Conservation (phyloP, 30 jellyfish, hydroid and myxozoan species). For the Aurelia coerulea region DNA sequence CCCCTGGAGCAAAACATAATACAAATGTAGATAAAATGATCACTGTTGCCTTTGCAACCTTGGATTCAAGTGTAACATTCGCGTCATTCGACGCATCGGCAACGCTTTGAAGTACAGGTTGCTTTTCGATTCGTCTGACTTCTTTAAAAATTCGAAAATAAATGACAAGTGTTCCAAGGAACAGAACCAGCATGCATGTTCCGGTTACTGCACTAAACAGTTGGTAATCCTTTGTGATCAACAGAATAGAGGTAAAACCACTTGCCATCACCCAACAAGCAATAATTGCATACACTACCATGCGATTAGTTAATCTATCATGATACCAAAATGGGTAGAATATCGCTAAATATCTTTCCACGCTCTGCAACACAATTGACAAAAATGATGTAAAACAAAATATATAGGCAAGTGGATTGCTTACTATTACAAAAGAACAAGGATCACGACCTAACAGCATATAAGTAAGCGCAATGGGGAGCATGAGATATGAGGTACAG, state of each 20-base stretch:
- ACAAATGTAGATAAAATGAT: neutral
- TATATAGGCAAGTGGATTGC: constrained; percentile 48
- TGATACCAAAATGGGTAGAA: constrained; percentile 22
- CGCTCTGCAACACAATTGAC: neutral
- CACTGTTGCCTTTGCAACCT: neutral
- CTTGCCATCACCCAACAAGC: neutral
- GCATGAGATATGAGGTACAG: too few species aligned
- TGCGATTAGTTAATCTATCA: neutral
- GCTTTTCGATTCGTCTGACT: neutral
- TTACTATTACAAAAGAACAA: constrained; percentile 42
- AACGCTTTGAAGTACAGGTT: neutral
- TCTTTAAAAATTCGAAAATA: neutral
- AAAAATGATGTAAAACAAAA: constrained; percentile 28
- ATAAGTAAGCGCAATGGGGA: too few species aligned
- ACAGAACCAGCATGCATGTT: neutral
- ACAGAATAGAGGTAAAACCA: neutral
- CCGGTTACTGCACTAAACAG: neutral
- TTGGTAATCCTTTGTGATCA: neutral
- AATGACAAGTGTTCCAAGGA: neutral
- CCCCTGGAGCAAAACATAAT: neutral
- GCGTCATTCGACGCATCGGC: neutral
- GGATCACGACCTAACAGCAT: constrained; percentile 29
- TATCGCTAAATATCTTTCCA: constrained; percentile 10
- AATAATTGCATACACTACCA: neutral
- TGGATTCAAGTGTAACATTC: neutral